Evolutionary conservation across 2,113 vertebrate species (phyloP).

Genomic region (Crotalus viridis): DNA sequence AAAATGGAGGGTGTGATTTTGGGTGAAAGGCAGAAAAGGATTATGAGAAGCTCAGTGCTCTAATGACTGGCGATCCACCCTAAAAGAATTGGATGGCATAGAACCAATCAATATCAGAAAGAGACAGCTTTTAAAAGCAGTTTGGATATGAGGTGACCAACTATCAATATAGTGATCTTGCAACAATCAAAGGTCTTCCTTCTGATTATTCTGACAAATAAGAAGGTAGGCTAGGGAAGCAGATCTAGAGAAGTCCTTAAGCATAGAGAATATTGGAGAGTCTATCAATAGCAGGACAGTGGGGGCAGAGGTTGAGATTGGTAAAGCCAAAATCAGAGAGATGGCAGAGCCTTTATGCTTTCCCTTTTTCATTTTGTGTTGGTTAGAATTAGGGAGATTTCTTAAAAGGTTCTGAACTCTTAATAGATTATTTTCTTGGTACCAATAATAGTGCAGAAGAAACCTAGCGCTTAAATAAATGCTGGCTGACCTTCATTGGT

Average conservation of each 20-base stretch:
- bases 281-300: neutral
- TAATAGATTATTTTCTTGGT: neutral
- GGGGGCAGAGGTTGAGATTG: neutral
- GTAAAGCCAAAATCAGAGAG: neutral
- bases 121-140: neutral
- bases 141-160: neutral
- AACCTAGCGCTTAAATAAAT: neutral
- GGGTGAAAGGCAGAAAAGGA: too few species aligned
- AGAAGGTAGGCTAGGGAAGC: neutral
- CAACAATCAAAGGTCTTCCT: neutral
- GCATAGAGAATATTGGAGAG: neutral
- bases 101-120: neutral
- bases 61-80: neutral
- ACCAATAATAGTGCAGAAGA: neutral
- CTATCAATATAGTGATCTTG: neutral
- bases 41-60: neutral
- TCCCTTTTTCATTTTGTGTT: neutral
- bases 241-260: neutral
- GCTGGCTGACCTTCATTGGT: neutral
- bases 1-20: too few species aligned
- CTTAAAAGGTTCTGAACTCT: neutral
- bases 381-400: neutral
- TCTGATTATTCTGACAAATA: neutral
- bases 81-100: neutral
- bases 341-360: neutral